Evolutionary conservation across 2,113 vertebrate genomes (phyloP), one percentile per base, ranked within the genome.

Genomic region (Peromyscus californicus): DNA sequence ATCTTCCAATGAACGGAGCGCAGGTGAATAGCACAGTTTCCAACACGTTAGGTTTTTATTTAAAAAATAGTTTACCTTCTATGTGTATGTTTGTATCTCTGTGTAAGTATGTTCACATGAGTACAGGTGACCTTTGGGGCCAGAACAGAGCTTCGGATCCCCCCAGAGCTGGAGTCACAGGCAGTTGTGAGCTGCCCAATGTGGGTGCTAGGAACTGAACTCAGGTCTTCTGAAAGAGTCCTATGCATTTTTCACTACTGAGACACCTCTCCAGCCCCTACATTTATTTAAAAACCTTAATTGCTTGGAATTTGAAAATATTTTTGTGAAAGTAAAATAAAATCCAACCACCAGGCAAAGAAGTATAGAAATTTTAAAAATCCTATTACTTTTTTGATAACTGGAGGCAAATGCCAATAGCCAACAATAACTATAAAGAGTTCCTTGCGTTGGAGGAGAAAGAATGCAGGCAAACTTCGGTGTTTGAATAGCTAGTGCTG

Each of bases 291-390:
- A 59, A 75, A 90, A 82, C 29, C n/a, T n/a, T 33, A n/a, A 61
- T 9, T 74, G 85, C 63, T 78, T 93, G 51, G 12, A 76, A 86
- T 67, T 79, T 74, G 48, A 86, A 54, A 75, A 69, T 31, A 5
- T 59, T 54, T 96, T 90, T 79, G 59, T 79, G 84, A 92, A 94
- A 2, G 21, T 88, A 15, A 91, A 93, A 76, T 93, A 92, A n/a
- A 90, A 92, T 16, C 42, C 7, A 93, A 67, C 33, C 65, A 80
- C 8, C 19, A 91, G 67, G 72, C 21, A 69, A 85, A 89, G 31
- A 72, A 57, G 26, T 67, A 76, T 0, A 93, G 79, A 74, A 80
- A 63, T 22, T 59, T 72, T 0, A 1, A 36, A 74, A 83, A 86
- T 83, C 72, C 45, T 72, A 33, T 90, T 76, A 51, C 75, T 45